Percentiles rank a stretch among this genome's conserved stretches.
phyloP scores from a whole-genome alignment of 2,797 vertebrate species.

The Rhinella marina region DNA sequence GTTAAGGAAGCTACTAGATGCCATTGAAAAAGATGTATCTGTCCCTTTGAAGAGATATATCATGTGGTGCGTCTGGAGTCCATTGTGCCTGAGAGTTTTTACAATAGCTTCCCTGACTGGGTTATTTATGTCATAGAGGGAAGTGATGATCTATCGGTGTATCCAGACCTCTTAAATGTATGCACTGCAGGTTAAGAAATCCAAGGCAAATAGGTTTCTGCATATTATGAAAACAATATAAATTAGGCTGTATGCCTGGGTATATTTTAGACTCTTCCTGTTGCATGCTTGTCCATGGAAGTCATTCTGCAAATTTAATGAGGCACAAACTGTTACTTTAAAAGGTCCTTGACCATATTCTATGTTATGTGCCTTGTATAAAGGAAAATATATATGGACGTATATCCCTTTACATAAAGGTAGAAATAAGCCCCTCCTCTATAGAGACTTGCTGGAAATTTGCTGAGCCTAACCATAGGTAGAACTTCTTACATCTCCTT shows the following conservation, averaged over 20 bases:
- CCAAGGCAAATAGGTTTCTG: neutral
- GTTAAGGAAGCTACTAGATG: conserved; percentile 66
- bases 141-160: conserved; percentile 70
- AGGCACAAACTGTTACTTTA: neutral
- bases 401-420: neutral
- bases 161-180: conserved; percentile 70
- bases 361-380: neutral
- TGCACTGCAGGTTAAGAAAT: conserved; percentile 65
- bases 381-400: neutral
- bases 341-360: neutral
- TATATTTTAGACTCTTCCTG: neutral
- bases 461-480: neutral
- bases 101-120: conserved; percentile 70
- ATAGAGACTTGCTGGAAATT: neutral
- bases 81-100: conserved; percentile 69
- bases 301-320: neutral
- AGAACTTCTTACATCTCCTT: neutral
- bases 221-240: conserved; percentile 5
- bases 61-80: conserved; percentile 77
- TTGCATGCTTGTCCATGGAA: neutral
- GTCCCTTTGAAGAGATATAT: conserved; percentile 79
- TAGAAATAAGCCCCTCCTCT: neutral
- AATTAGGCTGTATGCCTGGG: neutral
- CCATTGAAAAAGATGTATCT: conserved; percentile 80
- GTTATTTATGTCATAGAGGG: conserved; percentile 76